Conservation (phyloP, 2,113 vertebrate genomes). For the Tricholaema leucomelas region DNA sequence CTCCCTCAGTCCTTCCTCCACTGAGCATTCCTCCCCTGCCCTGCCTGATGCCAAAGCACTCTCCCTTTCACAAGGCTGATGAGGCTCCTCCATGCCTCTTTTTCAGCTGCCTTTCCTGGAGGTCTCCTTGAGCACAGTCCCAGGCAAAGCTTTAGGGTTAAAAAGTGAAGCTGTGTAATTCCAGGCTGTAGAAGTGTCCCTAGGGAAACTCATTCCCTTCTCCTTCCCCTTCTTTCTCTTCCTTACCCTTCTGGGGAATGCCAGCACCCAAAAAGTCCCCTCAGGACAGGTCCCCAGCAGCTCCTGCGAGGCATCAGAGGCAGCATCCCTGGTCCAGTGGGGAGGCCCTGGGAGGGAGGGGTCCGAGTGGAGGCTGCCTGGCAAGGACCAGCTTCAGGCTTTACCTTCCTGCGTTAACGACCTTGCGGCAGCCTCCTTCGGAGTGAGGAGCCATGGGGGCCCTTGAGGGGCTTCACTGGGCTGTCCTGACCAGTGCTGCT, state of each 20-base stretch:
- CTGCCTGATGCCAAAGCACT: no score
- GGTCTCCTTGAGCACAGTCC: neutral
- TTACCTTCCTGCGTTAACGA: neutral
- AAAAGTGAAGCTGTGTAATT: neutral
- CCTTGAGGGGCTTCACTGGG: neutral
- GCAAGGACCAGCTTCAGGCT: neutral
- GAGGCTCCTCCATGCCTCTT: no score
- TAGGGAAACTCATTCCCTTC: neutral
- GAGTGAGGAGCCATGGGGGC: neutral
- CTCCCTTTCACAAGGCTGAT: neutral
- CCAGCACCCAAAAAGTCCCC: neutral
- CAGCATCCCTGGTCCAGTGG: neutral
- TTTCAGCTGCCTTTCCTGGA: no score
- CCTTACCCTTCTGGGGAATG: no score
- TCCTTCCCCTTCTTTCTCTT: no score
- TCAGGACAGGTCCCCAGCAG: neutral
- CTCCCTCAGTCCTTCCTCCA: no score
- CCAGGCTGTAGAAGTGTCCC: neutral
- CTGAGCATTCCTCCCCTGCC: no score
- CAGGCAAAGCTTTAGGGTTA: neutral
- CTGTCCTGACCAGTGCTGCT: neutral
- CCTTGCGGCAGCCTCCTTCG: neutral
- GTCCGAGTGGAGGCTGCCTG: rapidly evolving
- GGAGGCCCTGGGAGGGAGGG: neutral
- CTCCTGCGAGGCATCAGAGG: neutral